Base-by-base conservation (phyloP, 2,888 invertebrate genomes). In the Pantelozetes paolii region DNA sequence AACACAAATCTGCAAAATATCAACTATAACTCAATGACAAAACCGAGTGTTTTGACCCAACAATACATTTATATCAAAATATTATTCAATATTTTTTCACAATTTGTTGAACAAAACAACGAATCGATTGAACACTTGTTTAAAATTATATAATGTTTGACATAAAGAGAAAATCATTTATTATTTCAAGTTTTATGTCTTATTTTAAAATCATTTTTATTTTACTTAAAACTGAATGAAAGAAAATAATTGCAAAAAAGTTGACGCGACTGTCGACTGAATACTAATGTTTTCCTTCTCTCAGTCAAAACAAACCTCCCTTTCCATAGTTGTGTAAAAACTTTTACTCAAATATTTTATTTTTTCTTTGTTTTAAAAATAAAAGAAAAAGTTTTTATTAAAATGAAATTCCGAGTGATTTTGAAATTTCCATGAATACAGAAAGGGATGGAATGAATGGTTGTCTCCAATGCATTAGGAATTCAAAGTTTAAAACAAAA, bases 231-330 rank as follows among this genome's bases (percentile, higher is more conserved):
- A 20, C n/a, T 3, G 20, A 50, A 50, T 15, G 5, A 15, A 50
- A 50, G 57, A 59, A 59, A 59, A 59, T 28, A 15, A 2, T 30
- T n/a, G 28, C 28, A 59, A 59, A 59, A 59, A 59, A 59, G 57
- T 59, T 59, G 57, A 30, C 57, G 57, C 57, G 57, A 59, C 57
- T 59, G 30, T 6, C 15, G 30, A 59, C 57, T 28, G 57, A 15
- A 28, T 59, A 3, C 2, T 59, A 11, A 28, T 36, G 9, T 15
- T 48, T 15, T 48, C 3, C 2, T 8, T 8, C 23, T 23, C 26
- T 54, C 28, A 59, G 57, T 59, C 57, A 59, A 28, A 59, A 59
- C 30, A 30, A 26, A 59, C 8, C 2, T 50, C 45, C 45, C n/a
- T 13, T 45, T 45, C 45, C n/a, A 9, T 45, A 18, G 13, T 40